These are phyloP conservation scores for Argyrosomus regius DNA, from an alignment of 2,797 vertebrate species.

Conservation along the genomic window DNA sequence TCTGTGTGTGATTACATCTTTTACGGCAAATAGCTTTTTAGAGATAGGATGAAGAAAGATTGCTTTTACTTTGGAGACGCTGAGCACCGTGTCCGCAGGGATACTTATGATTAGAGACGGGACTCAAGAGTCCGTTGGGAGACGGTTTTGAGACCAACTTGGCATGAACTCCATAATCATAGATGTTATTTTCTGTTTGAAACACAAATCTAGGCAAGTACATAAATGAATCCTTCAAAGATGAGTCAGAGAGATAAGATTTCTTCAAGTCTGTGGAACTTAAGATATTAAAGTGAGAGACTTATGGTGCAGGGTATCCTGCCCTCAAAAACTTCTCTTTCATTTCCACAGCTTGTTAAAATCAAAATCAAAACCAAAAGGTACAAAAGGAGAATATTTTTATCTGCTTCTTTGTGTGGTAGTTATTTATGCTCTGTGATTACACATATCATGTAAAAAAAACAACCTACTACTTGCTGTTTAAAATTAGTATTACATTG, in stretches of 20 bases:
- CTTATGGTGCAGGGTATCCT: not conserved
- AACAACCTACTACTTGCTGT: not conserved
- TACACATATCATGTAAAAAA: not conserved
- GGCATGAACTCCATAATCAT: not conserved
- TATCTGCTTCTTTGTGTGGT: not conserved
- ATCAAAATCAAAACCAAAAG: not conserved
- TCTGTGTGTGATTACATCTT: conserved; percentile 48
- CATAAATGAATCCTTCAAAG: not conserved
- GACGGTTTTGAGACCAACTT: not conserved
- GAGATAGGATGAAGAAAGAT: conserved; percentile 22
- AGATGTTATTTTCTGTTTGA: not conserved
- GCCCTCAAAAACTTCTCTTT: not conserved
- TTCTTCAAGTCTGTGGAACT: not conserved
- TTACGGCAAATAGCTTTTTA: conserved; percentile 10
- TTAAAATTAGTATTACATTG: not conserved
- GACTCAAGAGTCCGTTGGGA: not conserved
- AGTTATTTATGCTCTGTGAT: not conserved
- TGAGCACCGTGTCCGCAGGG: conserved; percentile 1
- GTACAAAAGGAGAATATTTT: not conserved
- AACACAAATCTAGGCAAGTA: not conserved
- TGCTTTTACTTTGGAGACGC: conserved; percentile 28
- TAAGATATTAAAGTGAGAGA: not conserved
- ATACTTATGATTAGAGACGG: conserved; percentile 13
- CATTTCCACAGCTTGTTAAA: not conserved
- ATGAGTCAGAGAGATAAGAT: conserved; percentile 8